phyloP scores from a whole-genome alignment of 2,113 vertebrate genomes.

The Myotis yumanensis region DNA sequence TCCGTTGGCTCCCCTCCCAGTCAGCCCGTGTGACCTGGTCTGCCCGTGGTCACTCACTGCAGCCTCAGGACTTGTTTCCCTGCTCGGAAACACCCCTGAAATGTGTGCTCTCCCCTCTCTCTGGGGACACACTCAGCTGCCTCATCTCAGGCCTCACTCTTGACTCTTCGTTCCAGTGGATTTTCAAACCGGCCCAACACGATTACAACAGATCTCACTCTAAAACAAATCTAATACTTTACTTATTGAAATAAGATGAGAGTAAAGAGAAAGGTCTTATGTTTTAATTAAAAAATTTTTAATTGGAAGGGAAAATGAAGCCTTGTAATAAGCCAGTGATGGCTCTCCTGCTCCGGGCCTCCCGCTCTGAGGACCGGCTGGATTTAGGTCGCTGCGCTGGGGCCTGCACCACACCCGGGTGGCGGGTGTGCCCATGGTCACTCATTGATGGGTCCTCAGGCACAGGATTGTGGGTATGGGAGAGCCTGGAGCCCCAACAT shows the following conservation, averaged over 20 bases:
- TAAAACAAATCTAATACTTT: slow-evolving; percentile 2
- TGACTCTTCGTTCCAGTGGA: background rate
- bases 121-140: background rate
- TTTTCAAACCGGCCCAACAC: background rate
- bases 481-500: background rate
- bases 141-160: accelerated
- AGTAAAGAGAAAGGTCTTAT: background rate
- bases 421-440: accelerated
- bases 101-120: background rate
- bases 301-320: background rate
- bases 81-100: accelerated
- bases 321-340: background rate
- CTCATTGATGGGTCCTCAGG: accelerated
- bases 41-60: too few species aligned
- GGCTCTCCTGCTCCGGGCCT: background rate
- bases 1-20: background rate
- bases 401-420: background rate
- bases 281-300: background rate
- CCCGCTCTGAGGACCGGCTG: background rate
- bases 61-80: background rate
- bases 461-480: background rate
- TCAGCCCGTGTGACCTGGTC: background rate
- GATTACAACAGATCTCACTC: background rate
- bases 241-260: slow-evolving; percentile 1
- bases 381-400: background rate